Base-by-base conservation (phyloP, 2,888 invertebrate genomes). In the Hirtodrosophila alboralis region DNA sequence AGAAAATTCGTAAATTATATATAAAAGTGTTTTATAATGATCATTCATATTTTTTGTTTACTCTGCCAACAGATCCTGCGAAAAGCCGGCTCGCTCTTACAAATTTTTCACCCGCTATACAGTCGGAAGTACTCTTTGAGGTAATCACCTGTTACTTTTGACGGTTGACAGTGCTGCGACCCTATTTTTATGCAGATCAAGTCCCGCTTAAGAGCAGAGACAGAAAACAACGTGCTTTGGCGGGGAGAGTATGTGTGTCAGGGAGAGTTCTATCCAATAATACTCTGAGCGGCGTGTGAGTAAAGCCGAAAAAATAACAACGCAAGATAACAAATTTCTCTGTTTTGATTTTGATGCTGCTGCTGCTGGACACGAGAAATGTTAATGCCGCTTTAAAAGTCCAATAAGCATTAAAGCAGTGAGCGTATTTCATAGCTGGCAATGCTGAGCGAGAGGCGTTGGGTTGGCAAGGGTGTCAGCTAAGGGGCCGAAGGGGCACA, bases 131-230 rank as follows among this genome's bases (percentile, higher is more conserved):
- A 23, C 77, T 78, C 80, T 71, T 64, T 34, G 40, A 38, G 14
- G 28, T 61, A 78, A 64, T 79, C 77, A 77, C 77, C 77, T 77
- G 77, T 77, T 77, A 79, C 71, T 75, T 66, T 63, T 54, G 75
- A 78, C 62, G 48, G 49, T 52, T 54, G n/a, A n/a, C n/a, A n/a
- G n/a, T n/a, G n/a, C n/a, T n/a, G n/a, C 76, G 81, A 83, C 80
- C 85, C 80, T 77, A 79, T 62, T 85, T 74, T 78, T 72, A 84
- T 79, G 79, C 86, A 79, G 79, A 79, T 79, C 79, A 79, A 79
- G 84, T 84, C 79, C 86, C 80, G 86, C 79, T 79, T 84, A 83
- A 85, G 79, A 79, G 79, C 80, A 67, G 59, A 69, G 51, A 52
- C 44, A 47, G 28, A 45, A 34, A 52, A 56, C 53, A 45, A 58